Evolutionary conservation across 2,797 vertebrate genomes (phyloP).

Genomic region (Cyclura pinguis): DNA sequence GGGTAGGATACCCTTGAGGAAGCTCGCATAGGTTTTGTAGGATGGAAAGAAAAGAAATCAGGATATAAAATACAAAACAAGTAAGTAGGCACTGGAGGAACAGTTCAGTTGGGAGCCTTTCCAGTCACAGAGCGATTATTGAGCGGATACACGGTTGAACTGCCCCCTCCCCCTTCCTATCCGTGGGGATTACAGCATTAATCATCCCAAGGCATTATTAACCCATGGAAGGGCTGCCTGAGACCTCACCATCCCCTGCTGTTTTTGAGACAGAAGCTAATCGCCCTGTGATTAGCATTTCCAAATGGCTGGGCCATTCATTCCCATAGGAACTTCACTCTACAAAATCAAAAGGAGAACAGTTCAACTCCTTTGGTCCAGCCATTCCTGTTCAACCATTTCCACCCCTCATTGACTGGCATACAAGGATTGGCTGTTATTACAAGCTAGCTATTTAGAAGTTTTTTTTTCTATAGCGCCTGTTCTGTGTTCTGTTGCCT

Average conservation of each 20-base stretch:
- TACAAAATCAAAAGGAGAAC: neutral
- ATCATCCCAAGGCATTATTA: slow-evolving; percentile 21
- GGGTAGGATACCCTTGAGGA: neutral
- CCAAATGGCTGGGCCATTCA: neutral
- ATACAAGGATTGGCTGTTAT: neutral
- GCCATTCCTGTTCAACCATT: neutral
- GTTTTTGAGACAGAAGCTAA: neutral
- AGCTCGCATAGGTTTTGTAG: neutral
- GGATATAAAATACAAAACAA: neutral
- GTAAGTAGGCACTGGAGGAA: neutral
- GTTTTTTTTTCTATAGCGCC: neutral
- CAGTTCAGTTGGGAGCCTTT: neutral
- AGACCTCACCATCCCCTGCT: neutral
- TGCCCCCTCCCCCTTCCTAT: neutral
- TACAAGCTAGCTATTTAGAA: neutral
- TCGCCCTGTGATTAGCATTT: neutral
- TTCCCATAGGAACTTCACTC: neutral
- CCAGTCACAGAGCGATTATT: neutral
- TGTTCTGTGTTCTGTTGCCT: neutral
- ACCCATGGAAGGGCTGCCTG: neutral
- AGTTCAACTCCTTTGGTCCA: neutral
- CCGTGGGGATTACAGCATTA: slow-evolving; percentile 8
- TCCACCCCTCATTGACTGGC: neutral
- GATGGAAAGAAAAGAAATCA: no score
- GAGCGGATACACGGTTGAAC: neutral